These are phyloP conservation scores for Psilopogon haemacephalus DNA, from an alignment of 2,113 vertebrate genomes.

Conservation along the genomic window DNA sequence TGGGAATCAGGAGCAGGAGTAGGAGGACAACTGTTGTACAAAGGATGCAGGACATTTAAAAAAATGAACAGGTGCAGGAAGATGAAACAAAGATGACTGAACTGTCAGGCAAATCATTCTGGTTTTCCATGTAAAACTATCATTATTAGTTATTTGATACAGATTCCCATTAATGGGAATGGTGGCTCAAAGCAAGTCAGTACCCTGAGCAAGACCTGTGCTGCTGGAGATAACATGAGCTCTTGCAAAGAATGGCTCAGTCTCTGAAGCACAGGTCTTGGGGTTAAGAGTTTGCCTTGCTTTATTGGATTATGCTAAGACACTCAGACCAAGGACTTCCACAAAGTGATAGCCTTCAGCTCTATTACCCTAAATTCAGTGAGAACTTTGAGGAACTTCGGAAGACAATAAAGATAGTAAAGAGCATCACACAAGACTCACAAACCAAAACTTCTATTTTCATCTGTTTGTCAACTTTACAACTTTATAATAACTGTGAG, in stretches of 20 bases:
- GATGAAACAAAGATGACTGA: conserved; percentile 69
- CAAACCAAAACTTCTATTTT: background rate
- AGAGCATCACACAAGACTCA: background rate
- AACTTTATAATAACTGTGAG: background rate
- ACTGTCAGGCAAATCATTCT: conserved; percentile 45
- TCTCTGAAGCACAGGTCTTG: background rate
- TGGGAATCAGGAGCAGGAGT: conserved; percentile 41
- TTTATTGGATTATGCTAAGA: background rate
- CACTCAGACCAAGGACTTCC: background rate
- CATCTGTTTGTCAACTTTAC: background rate
- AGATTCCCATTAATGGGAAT: conserved; percentile 48
- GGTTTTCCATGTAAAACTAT: background rate
- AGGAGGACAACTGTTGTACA: conserved; percentile 38
- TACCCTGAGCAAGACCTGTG: conserved; percentile 2
- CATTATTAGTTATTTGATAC: conserved; percentile 51
- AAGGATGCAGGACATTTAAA: conserved; percentile 32
- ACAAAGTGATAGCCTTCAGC: background rate
- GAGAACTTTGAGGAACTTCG: background rate
- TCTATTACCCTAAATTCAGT: background rate
- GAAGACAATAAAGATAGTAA: background rate
- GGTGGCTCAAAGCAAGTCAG: conserved; percentile 3
- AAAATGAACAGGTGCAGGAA: conserved; percentile 65
- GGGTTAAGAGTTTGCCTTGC: background rate
- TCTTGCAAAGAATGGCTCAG: background rate
- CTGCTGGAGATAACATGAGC: background rate